phyloP scores from a whole-genome alignment of 37 sponge, comb jelly and placozoan species.

The Ianthella basta region DNA sequence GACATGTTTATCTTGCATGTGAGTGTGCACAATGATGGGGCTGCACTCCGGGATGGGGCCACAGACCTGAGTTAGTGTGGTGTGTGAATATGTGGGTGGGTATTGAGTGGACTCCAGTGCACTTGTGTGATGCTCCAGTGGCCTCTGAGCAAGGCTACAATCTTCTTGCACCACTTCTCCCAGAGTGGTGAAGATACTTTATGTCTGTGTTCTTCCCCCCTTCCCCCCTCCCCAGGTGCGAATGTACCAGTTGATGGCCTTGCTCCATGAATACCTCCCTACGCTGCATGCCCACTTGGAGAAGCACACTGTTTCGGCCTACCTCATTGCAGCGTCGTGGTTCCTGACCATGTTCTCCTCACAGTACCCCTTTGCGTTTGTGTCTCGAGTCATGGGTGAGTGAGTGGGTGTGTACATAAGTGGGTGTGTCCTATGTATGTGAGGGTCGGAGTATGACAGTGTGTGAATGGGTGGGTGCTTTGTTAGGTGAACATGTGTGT shows the following conservation, averaged over 20 bases:
- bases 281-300: constrained; percentile 67
- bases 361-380: constrained; percentile 81
- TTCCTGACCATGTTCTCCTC: constrained; percentile 91
- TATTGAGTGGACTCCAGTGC: no score
- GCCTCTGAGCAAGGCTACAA: no score
- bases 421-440: no score
- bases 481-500: background rate
- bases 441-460: background rate
- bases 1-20: constrained; percentile 76
- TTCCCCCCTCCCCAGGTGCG: constrained; percentile 42
- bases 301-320: constrained; percentile 70
- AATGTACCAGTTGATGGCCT: constrained; percentile 85
- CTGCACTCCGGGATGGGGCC: no score
- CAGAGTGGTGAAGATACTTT: no score
- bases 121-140: no score
- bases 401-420: no score
- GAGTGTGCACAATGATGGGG: constrained; percentile 10
- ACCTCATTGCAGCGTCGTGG: constrained; percentile 93
- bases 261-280: constrained; percentile 78
- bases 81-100: no score
- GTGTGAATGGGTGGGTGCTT: constrained; percentile 16
- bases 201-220: no score
- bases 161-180: no score
- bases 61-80: no score
- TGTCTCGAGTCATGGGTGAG: constrained; percentile 83